Conservation (phyloP, 2,888 invertebrate species). For the Pollenia amentaria region DNA sequence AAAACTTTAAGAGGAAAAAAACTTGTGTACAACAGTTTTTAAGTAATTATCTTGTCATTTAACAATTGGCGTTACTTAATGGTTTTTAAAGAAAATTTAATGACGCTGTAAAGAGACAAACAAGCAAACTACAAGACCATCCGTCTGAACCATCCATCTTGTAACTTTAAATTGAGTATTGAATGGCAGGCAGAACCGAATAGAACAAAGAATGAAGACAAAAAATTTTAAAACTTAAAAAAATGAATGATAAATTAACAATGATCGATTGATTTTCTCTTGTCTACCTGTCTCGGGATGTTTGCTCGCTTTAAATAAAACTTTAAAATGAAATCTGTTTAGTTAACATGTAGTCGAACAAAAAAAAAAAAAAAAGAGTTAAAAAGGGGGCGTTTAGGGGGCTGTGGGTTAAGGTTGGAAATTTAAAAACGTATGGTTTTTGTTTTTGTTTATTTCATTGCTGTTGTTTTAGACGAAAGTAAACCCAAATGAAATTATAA, state of each 20-base stretch:
- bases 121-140: neutral
- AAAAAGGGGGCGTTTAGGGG: neutral
- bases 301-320: neutral
- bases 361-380: neutral
- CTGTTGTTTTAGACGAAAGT: slow-evolving; percentile 35
- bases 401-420: neutral
- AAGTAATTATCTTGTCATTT: slow-evolving; percentile 73
- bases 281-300: slow-evolving; percentile 26
- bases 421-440: neutral
- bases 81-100: slow-evolving; percentile 46
- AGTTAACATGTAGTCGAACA: neutral
- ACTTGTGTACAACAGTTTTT: slow-evolving; percentile 29
- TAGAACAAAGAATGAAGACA: slow-evolving; percentile 19
- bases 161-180: slow-evolving; percentile 36
- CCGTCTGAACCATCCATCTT: slow-evolving; percentile 13
- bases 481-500: slow-evolving; percentile 62
- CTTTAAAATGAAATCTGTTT: neutral
- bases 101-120: neutral
- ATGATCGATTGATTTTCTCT: slow-evolving; percentile 69
- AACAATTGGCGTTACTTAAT: slow-evolving; percentile 71
- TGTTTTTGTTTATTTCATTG: neutral
- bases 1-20: neutral
- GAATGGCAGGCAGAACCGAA: slow-evolving; percentile 58
- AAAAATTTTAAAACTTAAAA: neutral
- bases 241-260: slow-evolving; percentile 59